Evolutionary conservation across 2,113 vertebrate genomes (phyloP).

Genomic region (Rhineura floridana): DNA sequence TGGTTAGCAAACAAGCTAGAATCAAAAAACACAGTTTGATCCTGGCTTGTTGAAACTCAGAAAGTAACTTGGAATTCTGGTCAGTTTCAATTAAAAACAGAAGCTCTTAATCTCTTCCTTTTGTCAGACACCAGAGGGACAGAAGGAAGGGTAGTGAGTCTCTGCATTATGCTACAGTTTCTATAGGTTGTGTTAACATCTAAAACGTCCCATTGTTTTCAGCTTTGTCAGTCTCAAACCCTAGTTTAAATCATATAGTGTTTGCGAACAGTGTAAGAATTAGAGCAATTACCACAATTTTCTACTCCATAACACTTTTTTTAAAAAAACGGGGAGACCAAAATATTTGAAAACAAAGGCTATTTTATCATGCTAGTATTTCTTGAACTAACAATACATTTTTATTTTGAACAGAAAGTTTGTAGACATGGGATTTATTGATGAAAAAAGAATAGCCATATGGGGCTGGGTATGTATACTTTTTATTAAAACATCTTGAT

Average conservation of each 20-base stretch:
- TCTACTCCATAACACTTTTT: conserved; percentile 28
- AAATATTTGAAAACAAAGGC: conserved; percentile 50
- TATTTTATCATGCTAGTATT: background rate
- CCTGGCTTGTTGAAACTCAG: background rate
- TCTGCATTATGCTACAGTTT: background rate
- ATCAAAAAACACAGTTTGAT: background rate
- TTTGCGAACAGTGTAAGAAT: background rate
- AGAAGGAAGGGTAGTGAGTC: background rate
- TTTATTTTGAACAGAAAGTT: conserved; percentile 79
- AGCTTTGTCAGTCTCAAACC: background rate
- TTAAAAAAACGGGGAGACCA: too few relatives aligned
- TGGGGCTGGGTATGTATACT: conserved; percentile 85
- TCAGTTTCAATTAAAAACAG: background rate
- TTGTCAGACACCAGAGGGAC: background rate
- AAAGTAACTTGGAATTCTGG: background rate
- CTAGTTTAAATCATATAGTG: background rate
- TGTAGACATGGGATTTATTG: conserved; percentile 85
- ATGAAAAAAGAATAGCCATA: conserved; percentile 84
- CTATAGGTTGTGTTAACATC: too few relatives aligned
- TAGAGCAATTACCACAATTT: background rate
- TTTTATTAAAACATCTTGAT: background rate
- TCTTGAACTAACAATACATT: conserved; percentile 55
- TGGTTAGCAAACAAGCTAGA: background rate
- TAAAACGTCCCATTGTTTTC: background rate
- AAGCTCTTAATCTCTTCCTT: background rate